Base-by-base conservation (phyloP, 2,113 vertebrate genomes). In the Lanius collurio region DNA sequence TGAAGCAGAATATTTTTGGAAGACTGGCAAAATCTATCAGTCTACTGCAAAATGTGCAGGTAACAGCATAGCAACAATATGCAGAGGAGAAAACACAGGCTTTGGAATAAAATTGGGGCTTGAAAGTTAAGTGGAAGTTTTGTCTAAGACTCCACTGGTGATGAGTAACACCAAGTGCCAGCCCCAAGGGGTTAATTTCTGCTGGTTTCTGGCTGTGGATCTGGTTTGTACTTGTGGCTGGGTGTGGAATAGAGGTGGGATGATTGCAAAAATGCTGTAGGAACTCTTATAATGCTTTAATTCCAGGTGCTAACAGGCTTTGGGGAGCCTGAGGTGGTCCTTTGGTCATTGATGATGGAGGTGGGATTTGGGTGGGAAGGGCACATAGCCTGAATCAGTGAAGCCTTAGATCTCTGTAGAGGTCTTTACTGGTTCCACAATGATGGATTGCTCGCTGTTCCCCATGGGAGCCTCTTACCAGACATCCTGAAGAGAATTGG, bases 1-100 rank as follows among this genome's bases (percentile, higher is more conserved):
- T 41, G 77, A 87, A 84, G 64, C 67, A 70, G 90, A 87, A 80
- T 94, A 65, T 95, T 92, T 94, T 92, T 91, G 70, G 63, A 78
- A 87, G 41, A 81, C 75, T 83, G 52, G 80, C 37, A 87, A 90
- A 93, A 95, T 83, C 83, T 70, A 41, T 83, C 76, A 44, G 47
- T 82, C n/a, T 87, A 5, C 62, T 91, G 79, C 67, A 93, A 67
- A 94, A 79, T 13, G 8, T 46, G 64, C 6, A 12, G 70, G 69
- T 60, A 67, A 65, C 28, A 79, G 62, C 83, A 35, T 35, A 85
- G 60, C 77, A 83, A 57, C 63, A 70, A 91, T 86, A 86, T 86
- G 37, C 80, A 60, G 49, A 63, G 56, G 31, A 91, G 88, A 86
- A 89, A 94, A 87, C 42, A 42, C 23, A 70, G 53, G 31, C 49